Conservation (phyloP, 2,113 vertebrate genomes). For the Entosphenus tridentatus region DNA sequence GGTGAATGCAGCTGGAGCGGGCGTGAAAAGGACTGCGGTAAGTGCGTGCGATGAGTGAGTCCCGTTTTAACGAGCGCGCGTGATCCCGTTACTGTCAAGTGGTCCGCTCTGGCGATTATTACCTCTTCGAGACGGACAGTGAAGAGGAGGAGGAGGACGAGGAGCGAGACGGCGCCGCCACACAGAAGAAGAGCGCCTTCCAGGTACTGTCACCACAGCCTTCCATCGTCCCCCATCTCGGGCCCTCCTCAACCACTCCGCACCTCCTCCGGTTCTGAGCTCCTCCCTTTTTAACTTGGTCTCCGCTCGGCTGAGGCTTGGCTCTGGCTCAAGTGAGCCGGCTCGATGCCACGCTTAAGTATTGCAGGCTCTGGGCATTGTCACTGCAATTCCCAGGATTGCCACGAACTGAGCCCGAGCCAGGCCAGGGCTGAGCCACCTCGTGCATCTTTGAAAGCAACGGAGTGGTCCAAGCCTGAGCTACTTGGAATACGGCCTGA, state of each 20-base stretch:
- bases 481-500: no score
- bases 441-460: no score
- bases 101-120: slow-evolving; percentile 20
- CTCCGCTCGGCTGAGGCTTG: background rate
- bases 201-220: slow-evolving; percentile 17
- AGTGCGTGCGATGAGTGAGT: no score
- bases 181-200: slow-evolving; percentile 30
- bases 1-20: no score
- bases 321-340: background rate
- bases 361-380: no score
- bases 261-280: background rate
- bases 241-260: background rate
- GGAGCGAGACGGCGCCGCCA: slow-evolving; percentile 20
- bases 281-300: background rate
- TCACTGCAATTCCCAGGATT: no score
- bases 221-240: no score
- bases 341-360: background rate
- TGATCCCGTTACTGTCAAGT: slow-evolving; percentile 12
- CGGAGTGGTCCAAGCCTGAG: no score
- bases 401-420: no score
- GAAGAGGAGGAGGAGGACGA: slow-evolving; percentile 33
- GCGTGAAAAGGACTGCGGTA: no score
- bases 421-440: no score
- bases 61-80: no score
- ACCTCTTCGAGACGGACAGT: slow-evolving; percentile 27